Percentiles rank a stretch among this genome's conserved stretches.
These are phyloP conservation scores for Muscicapa comitata DNA, from an alignment of 2,797 vertebrate genomes.

Conservation along the genomic window DNA sequence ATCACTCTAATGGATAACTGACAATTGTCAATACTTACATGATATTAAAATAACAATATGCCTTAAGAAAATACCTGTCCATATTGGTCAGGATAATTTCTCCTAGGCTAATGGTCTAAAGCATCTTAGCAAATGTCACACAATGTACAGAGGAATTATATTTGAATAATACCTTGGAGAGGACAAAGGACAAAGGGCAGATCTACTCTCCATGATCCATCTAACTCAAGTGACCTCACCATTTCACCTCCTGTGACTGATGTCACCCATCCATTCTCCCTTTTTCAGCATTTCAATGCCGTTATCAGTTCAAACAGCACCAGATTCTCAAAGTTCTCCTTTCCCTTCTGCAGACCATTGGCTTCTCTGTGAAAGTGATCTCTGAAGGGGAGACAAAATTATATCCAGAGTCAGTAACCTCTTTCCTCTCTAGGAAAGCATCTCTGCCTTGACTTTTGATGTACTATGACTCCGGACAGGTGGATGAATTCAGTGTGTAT, in stretches of 20 bases:
- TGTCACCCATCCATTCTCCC: background rate
- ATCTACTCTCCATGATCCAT: background rate
- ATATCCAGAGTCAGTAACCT: background rate
- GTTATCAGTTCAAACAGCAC: background rate
- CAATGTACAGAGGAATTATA: background rate
- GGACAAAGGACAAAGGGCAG: constrained; percentile 8
- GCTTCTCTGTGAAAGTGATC: background rate
- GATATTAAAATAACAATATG: background rate
- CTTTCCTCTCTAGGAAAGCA: background rate
- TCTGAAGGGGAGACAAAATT: background rate
- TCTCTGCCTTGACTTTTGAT: background rate
- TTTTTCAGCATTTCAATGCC: background rate
- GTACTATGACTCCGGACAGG: background rate
- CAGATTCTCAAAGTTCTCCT: background rate
- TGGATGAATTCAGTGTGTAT: background rate
- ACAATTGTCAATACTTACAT: background rate
- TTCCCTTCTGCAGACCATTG: background rate
- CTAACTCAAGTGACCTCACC: background rate
- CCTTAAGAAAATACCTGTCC: background rate
- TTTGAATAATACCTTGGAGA: constrained; percentile 21
- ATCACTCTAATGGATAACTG: background rate
- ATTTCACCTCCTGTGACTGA: background rate
- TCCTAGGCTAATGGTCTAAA: background rate
- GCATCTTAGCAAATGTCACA: background rate
- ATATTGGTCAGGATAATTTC: background rate